A percentile compares a stretch with the other conserved stretches of the same genome.
phyloP scores from a whole-genome alignment of 2,113 vertebrate species.

The Istiophorus platypterus region DNA sequence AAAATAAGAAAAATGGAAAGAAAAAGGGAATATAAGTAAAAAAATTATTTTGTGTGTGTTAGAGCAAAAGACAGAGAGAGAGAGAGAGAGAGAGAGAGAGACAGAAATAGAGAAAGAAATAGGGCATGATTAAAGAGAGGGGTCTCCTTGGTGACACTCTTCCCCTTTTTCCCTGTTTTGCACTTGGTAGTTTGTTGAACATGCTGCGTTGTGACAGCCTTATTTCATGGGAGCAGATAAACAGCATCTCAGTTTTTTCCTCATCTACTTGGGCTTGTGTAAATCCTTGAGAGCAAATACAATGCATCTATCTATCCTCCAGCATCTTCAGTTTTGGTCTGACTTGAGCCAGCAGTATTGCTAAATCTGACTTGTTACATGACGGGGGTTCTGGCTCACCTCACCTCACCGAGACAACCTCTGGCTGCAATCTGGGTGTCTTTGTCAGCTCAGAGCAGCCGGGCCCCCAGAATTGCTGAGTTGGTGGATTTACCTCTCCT shows the following conservation, averaged over 20 bases:
- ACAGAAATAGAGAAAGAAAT: constrained; percentile 47
- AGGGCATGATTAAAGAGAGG: constrained; percentile 57
- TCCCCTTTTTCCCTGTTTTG: constrained; percentile 41
- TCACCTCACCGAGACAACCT: constrained; percentile 73
- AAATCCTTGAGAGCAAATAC: constrained; percentile 34
- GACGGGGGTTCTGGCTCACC: constrained; percentile 67
- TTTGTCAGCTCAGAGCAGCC: constrained; percentile 75
- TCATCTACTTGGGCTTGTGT: constrained; percentile 28
- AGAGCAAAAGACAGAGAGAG: constrained; percentile 15
- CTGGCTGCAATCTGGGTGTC: constrained; percentile 75
- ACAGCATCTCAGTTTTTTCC: constrained; percentile 41
- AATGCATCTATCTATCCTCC: constrained; percentile 27
- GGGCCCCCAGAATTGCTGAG: constrained; percentile 78
- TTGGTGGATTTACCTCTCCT: constrained; percentile 70
- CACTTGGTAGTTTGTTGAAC: constrained; percentile 49
- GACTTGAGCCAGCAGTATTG: constrained; percentile 81
- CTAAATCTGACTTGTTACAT: constrained; percentile 81
- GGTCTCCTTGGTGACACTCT: constrained; percentile 48
- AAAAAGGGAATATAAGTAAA: constrained; percentile 26
- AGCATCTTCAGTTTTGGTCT: constrained; percentile 68
- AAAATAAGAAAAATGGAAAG: constrained; percentile 63
- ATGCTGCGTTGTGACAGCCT: constrained; percentile 53
- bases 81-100: constrained; percentile 35
- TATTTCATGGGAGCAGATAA: constrained; percentile 49
- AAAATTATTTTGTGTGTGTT: constrained; percentile 13